Evolutionary conservation across 1,140 invertebrate species (phyloP).

Genomic region (Ceratina japonica): DNA sequence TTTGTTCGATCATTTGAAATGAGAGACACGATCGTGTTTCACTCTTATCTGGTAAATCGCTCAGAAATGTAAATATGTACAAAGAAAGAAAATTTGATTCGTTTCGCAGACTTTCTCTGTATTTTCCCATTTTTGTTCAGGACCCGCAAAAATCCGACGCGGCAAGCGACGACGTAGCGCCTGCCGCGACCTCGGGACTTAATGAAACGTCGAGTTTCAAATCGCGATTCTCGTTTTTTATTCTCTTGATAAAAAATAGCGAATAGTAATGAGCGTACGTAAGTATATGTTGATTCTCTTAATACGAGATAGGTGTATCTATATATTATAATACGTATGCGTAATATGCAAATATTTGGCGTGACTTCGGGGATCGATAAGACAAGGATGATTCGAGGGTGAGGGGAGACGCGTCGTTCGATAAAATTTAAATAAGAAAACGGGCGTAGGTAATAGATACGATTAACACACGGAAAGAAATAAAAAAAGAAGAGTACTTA

Average conservation of each 20-base stretch:
- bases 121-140: constrained; percentile 28
- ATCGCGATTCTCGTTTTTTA: constrained; percentile 13
- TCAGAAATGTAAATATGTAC: constrained; percentile 53
- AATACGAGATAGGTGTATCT: constrained; percentile 53
- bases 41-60: not conserved
- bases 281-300: constrained; percentile 49
- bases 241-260: constrained; percentile 62
- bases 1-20: no score
- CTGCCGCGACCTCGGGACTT: no score
- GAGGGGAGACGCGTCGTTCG: no score
- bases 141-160: constrained; percentile 17
- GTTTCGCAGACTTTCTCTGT: constrained; percentile 22
- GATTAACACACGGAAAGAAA: no score
- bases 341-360: constrained; percentile 62
- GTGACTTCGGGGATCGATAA: constrained; percentile 60
- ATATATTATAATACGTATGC: constrained; percentile 49
- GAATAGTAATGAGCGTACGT: constrained; percentile 57
- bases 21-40: no score
- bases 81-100: constrained; percentile 13
- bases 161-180: constrained; percentile 58
- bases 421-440: no score
- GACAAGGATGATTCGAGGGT: constrained; percentile 4
- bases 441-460: no score
- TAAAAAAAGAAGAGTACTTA: no score
- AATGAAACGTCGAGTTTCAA: constrained; percentile 33